Conservation (phyloP, 2,888 invertebrate genomes). For the Atrina japonica region DNA sequence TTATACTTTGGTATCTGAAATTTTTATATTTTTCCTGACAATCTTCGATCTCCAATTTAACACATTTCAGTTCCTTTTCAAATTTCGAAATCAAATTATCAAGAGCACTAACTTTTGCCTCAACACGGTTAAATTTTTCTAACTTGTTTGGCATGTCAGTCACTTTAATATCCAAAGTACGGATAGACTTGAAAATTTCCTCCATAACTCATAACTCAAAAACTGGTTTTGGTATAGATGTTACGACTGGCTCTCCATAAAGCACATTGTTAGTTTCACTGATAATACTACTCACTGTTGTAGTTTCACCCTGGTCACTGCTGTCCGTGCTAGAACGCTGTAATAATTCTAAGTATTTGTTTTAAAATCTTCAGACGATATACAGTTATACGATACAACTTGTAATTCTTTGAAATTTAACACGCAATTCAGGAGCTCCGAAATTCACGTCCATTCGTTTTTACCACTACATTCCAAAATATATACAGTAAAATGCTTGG, state of each 20-base stretch:
- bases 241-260: constrained; percentile 2
- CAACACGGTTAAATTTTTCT: background rate
- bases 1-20: too few species aligned
- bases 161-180: background rate
- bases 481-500: too few species aligned
- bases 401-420: too few species aligned
- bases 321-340: background rate
- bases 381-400: too few species aligned
- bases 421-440: too few species aligned
- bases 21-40: too few species aligned
- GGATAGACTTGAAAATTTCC: background rate
- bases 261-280: constrained; percentile 6
- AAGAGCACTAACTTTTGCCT: background rate
- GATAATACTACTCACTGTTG: background rate
- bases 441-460: too few species aligned
- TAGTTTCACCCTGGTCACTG: constrained; percentile 2
- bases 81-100: background rate
- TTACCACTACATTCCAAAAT: too few species aligned
- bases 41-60: too few species aligned
- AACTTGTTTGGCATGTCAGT: background rate
- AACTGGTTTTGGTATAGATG: background rate
- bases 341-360: too few species aligned
- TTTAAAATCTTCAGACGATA: too few species aligned
- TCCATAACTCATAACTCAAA: background rate
- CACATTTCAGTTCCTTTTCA: background rate